These are phyloP conservation scores for Clarias macrocephalus DNA, from an alignment of 2,113 vertebrate genomes.

Conservation along the genomic window DNA sequence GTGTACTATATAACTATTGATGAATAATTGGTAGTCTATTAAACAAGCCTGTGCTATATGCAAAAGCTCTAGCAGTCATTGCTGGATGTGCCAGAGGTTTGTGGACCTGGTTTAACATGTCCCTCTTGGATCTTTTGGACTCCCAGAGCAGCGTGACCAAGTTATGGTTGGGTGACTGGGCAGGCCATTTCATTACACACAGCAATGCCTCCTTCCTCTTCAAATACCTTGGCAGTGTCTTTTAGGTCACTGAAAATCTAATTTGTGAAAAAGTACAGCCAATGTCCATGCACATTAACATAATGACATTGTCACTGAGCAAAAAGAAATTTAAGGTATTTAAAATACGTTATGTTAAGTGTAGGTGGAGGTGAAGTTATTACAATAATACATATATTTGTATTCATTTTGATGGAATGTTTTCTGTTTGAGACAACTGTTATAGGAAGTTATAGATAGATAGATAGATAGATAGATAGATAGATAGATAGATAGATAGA, in stretches of 20 bases:
- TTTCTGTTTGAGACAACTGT: background rate
- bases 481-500: background rate
- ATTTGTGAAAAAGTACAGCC: slow-evolving; percentile 10
- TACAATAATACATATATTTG: background rate
- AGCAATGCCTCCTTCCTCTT: background rate
- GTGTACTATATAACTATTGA: background rate
- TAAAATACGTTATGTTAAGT: background rate
- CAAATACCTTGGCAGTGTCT: background rate
- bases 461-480: background rate
- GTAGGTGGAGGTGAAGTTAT: background rate
- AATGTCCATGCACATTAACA: background rate
- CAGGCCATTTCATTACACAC: slow-evolving; percentile 9
- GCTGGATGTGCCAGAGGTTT: background rate
- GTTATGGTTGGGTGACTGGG: background rate
- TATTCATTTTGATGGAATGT: background rate
- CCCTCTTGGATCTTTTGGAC: background rate
- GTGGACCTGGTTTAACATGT: background rate
- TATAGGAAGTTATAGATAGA: background rate
- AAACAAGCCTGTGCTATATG: background rate
- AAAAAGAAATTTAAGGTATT: background rate
- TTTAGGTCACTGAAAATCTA: background rate
- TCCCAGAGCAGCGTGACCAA: background rate
- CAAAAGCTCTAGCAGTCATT: background rate
- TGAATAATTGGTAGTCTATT: background rate
- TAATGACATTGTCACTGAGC: background rate